Percentiles rank a stretch among this genome's conserved stretches.
phyloP scores from a whole-genome alignment of 37 sponge, comb jelly and placozoan genomes.

The Oscarella lobularis region DNA sequence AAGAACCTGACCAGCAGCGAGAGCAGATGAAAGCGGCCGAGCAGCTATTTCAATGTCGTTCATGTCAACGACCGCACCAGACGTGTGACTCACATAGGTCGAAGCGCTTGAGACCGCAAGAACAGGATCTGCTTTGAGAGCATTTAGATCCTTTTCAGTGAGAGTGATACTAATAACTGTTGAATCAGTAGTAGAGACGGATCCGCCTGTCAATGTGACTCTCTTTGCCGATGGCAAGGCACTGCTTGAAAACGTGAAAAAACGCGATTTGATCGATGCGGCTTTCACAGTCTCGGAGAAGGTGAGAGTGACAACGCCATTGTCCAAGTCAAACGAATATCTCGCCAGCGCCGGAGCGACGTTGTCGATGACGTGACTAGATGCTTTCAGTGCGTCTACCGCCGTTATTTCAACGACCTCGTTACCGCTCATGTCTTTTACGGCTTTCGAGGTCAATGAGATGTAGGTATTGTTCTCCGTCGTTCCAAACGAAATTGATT shows the following conservation, averaged over 20 bases:
- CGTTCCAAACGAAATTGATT: slow-evolving; percentile 19
- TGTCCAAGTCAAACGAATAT: slow-evolving; percentile 35
- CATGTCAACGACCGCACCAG: slow-evolving; percentile 24
- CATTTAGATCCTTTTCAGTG: slow-evolving; percentile 33
- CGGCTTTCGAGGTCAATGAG: slow-evolving; percentile 8
- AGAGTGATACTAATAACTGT: slow-evolving; percentile 16
- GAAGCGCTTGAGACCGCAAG: slow-evolving; percentile 21
- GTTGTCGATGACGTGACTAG: slow-evolving; percentile 24
- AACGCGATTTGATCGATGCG: not conserved
- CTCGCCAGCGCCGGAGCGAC: slow-evolving; percentile 35
- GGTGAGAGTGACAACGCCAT: not conserved
- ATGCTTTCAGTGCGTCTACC: slow-evolving; percentile 18
- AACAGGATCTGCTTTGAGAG: slow-evolving; percentile 17
- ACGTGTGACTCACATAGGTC: slow-evolving; percentile 23
- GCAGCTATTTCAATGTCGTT: not conserved
- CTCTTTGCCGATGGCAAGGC: not conserved
- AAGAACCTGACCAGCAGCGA: not conserved
- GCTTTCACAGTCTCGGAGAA: slow-evolving; percentile 1
- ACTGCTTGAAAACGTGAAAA: not conserved
- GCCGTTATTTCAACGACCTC: slow-evolving; percentile 23
- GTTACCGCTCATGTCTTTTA: slow-evolving; percentile 60
- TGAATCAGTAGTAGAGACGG: not conserved
- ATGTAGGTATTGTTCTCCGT: slow-evolving; percentile 38
- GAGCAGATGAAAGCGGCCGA: not conserved
- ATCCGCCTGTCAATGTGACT: not conserved